Evolutionary conservation across 2,888 invertebrate genomes (phyloP).

Genomic region (Spialia ferax): DNA sequence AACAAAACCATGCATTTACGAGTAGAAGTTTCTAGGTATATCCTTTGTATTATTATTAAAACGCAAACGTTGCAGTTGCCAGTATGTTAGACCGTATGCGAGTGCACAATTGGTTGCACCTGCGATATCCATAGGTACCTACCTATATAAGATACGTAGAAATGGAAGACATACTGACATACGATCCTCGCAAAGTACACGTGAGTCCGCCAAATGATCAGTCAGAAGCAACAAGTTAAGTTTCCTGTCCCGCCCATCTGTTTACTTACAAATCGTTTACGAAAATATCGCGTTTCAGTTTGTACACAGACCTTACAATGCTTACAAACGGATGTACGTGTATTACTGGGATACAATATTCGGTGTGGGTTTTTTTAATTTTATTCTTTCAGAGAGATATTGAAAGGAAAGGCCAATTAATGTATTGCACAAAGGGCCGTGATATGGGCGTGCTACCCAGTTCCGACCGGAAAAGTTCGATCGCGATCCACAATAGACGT

Average conservation of each 20-base stretch:
- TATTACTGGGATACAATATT: constrained; percentile 67
- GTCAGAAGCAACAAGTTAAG: constrained; percentile 76
- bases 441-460: constrained; percentile 73
- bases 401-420: constrained; percentile 84
- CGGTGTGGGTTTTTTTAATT: constrained; percentile 57
- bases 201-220: constrained; percentile 64
- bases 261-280: constrained; percentile 75
- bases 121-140: constrained; percentile 55
- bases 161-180: constrained; percentile 56
- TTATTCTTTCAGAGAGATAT: constrained; percentile 61
- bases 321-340: constrained; percentile 66
- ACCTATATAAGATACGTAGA: constrained; percentile 45
- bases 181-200: constrained; percentile 58
- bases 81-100: constrained; percentile 50
- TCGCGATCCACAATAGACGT: constrained; percentile 70
- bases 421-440: constrained; percentile 63
- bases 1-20: background rate
- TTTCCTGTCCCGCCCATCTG: constrained; percentile 84
- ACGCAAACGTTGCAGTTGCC: constrained; percentile 40
- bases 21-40: background rate
- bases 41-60: constrained; percentile 34
- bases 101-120: constrained; percentile 46
- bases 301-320: constrained; percentile 59
- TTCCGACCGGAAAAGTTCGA: constrained; percentile 84
- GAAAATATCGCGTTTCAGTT: constrained; percentile 80